These are phyloP conservation scores for Fregetta grallaria DNA, from an alignment of 2,113 vertebrate genomes.

Conservation along the genomic window DNA sequence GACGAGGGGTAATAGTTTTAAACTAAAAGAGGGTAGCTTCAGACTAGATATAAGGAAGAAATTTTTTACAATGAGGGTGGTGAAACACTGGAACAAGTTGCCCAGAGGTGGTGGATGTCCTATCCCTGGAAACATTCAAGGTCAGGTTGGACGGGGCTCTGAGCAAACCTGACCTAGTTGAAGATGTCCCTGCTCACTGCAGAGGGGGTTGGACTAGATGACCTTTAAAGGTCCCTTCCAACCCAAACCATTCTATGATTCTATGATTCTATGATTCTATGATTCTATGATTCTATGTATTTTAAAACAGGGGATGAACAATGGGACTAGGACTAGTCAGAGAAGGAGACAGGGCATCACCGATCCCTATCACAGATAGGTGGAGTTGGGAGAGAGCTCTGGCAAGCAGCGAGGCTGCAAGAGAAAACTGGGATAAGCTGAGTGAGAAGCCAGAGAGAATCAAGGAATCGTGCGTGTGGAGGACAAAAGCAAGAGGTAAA, in stretches of 20 bases:
- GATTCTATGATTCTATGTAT: background rate
- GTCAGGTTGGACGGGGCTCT: background rate
- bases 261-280: background rate
- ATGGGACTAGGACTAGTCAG: background rate
- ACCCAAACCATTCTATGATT: background rate
- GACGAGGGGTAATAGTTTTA: background rate
- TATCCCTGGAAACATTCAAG: background rate
- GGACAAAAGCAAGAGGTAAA: background rate
- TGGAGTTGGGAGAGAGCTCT: background rate
- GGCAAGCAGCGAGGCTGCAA: background rate
- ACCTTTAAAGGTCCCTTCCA: background rate
- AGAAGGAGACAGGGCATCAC: background rate
- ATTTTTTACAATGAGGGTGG: background rate
- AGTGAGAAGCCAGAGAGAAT: background rate
- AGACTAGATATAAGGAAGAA: background rate
- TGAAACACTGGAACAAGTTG: background rate
- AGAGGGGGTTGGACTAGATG: background rate
- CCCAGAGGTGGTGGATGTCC: background rate
- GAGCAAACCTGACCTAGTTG: background rate
- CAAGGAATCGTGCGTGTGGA: background rate
- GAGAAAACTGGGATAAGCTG: background rate
- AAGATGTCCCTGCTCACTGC: background rate
- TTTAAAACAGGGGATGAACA: background rate
- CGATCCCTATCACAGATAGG: background rate
- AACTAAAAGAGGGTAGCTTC: background rate